Conservation (phyloP, 53 echinoderm and acorn worm species). For the Hippasteria phrygiana region DNA sequence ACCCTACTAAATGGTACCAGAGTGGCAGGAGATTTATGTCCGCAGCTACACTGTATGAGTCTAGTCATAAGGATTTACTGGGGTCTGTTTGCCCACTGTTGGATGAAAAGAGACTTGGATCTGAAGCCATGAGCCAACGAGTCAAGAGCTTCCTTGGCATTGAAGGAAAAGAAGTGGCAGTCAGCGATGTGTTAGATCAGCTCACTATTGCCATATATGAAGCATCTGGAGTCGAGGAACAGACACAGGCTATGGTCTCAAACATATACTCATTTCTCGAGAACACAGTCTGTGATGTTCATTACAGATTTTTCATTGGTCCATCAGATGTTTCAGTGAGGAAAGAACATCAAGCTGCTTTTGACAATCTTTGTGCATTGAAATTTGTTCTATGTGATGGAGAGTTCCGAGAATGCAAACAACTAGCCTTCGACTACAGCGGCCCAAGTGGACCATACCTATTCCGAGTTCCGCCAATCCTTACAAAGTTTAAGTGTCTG, state of each 20-base stretch:
- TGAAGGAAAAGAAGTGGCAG: background rate
- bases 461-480: slow-evolving; percentile 2
- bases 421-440: slow-evolving; percentile 38
- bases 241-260: background rate
- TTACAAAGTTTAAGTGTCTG: background rate
- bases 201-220: background rate
- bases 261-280: slow-evolving; percentile 37
- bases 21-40: slow-evolving; percentile 7
- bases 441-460: slow-evolving; percentile 23
- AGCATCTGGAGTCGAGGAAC: background rate
- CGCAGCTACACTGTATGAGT: slow-evolving; percentile 11
- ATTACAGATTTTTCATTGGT: background rate
- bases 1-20: slow-evolving; percentile 50
- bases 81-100: slow-evolving; percentile 55
- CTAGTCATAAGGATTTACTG: background rate
- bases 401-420: slow-evolving; percentile 15
- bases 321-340: background rate
- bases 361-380: slow-evolving; percentile 10
- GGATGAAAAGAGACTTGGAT: slow-evolving; percentile 38
- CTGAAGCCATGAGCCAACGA: background rate
- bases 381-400: slow-evolving; percentile 40
- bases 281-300: background rate
- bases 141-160: slow-evolving; percentile 19
- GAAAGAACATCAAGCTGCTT: background rate
- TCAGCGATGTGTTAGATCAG: slow-evolving; percentile 29